phyloP scores from a whole-genome alignment of 2,113 vertebrate species.

The Corythaixoides concolor region DNA sequence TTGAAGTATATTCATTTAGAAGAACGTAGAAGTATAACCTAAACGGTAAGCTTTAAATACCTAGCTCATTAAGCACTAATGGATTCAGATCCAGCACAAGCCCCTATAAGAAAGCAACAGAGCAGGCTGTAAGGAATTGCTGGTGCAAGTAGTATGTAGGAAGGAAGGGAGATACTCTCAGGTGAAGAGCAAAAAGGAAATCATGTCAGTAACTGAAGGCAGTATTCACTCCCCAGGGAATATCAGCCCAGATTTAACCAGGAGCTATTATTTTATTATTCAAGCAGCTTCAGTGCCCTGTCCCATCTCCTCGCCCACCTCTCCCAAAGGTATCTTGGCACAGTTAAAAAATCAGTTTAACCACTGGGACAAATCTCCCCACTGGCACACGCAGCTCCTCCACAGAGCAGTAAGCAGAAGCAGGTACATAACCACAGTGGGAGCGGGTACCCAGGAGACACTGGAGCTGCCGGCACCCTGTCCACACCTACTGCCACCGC shows the following conservation, averaged over 20 bases:
- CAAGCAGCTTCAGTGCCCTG: neutral
- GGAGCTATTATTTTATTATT: neutral
- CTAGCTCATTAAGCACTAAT: neutral
- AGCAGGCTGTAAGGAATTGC: neutral
- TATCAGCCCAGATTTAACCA: neutral
- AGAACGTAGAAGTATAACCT: neutral
- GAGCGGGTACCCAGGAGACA: neutral
- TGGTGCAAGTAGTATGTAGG: neutral
- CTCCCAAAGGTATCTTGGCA: neutral
- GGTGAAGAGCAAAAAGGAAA: neutral
- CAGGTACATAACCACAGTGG: neutral
- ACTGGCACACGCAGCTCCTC: neutral
- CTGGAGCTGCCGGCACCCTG: neutral
- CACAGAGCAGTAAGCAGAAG: neutral
- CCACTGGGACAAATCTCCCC: rapidly evolving
- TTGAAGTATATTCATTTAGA: neutral
- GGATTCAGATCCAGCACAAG: neutral
- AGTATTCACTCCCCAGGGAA: neutral
- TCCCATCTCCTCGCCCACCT: neutral
- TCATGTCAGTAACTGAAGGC: neutral
- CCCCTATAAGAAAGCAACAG: neutral
- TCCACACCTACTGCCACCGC: neutral
- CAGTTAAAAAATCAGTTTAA: neutral
- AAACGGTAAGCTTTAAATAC: neutral
- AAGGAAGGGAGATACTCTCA: neutral